Evolutionary conservation across 2,113 vertebrate species (phyloP), one percentile per base, ranked within the genome.

Genomic region (Cathartes aura): DNA sequence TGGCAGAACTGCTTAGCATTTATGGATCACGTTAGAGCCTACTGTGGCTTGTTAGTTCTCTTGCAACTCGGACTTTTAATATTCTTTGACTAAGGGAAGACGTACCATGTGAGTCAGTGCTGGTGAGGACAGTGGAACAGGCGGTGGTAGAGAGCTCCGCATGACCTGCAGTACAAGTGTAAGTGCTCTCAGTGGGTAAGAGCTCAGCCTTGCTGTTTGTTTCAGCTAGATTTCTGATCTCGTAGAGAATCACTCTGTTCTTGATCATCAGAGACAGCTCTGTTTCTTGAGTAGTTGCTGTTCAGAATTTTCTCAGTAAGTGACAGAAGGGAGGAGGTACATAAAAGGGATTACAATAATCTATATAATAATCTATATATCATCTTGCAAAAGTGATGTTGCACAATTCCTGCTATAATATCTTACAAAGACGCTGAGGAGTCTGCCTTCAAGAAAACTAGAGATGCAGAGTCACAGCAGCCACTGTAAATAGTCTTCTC

Each of bases 11-110:
- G 24, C 4, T 47, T 21, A 4, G 43, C 29, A 0, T 48, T 26
- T 17, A 0, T 3, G 6, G 26, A 0, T 19, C 40, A 16, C 1
- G 0, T 15, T 7, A 13, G 36, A 70, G 72, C 36, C 56, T 40
- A 0, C 43, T n/a, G 38, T 21, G 67, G 47, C 23, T 62, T 26
- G 4, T 9, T 38, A 12, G 7, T 34, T 48, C 63, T 60, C 20
- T 36, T 21, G 23, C 45, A 40, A 14, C 47, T 27, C 5, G 3
- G 36, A 15, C 16, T 52, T 45, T 6, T 27, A 11, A 14, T 19
- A 1, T 6, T 7, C 21, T 26, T 43, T 34, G 32, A 0, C 19
- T 8, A 58, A 26, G 42, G 62, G 40, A 24, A 5, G 59, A 6
- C 23, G 60, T 15, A 5, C 52, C 13, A 1, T 5, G 3, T 29